Percentiles rank a stretch among this genome's conserved stretches.
phyloP scores from a whole-genome alignment of 2,888 invertebrate species.

The Trissolcus japonicus region DNA sequence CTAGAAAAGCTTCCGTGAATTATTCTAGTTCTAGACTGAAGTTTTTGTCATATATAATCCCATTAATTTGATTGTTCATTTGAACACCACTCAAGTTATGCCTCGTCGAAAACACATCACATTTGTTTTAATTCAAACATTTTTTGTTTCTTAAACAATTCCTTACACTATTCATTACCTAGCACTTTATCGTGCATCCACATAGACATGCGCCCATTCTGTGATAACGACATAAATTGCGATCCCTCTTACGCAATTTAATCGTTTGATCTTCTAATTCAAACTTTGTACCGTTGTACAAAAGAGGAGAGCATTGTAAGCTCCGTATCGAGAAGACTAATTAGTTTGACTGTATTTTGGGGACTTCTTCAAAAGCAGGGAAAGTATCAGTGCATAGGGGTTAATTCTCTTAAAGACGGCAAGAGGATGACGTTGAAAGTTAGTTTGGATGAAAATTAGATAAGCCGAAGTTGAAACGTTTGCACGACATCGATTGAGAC shows the following conservation, averaged over 20 bases:
- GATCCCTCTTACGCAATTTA: conserved; percentile 24
- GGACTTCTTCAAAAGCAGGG: conserved; percentile 14
- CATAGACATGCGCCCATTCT: conserved; percentile 18
- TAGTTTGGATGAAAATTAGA: conserved; percentile 8
- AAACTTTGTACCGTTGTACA: conserved; percentile 31
- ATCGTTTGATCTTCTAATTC: conserved; percentile 39
- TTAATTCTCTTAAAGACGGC: conserved; percentile 7
- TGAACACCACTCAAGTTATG: not conserved
- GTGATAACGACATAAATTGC: conserved; percentile 37
- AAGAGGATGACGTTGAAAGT: conserved; percentile 6
- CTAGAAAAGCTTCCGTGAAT: conserved; percentile 32
- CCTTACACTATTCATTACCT: not conserved
- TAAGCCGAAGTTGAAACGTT: conserved; percentile 6
- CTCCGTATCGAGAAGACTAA: conserved; percentile 36
- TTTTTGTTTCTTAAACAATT: not conserved
- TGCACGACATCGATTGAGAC: not conserved
- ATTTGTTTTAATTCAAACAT: no score
- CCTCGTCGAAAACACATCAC: no score
- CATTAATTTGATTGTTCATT: not conserved
- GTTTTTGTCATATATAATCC: no score
- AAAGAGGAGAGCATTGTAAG: conserved; percentile 16
- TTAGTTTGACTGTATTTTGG: conserved; percentile 37
- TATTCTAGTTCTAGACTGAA: not conserved
- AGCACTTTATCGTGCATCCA: conserved; percentile 23
- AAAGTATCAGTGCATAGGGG: conserved; percentile 15